A percentile compares a stretch with the other conserved stretches of the same genome.
phyloP scores from a whole-genome alignment of 1,140 invertebrate genomes.

The Apis laboriosa region DNA sequence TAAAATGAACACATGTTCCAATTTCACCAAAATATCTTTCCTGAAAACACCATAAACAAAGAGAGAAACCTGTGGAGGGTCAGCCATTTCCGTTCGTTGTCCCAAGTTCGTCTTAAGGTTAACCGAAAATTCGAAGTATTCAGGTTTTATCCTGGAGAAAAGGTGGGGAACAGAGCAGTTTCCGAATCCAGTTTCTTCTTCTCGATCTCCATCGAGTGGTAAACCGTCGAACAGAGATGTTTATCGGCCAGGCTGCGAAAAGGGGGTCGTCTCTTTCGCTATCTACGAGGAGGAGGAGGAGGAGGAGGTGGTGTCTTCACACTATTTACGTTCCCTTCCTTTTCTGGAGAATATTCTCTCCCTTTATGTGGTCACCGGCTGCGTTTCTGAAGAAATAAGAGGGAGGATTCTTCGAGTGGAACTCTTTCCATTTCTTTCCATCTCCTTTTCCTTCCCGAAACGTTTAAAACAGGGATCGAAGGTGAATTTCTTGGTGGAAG shows the following conservation, averaged over 20 bases:
- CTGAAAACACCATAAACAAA: too few species aligned
- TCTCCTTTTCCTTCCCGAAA: background rate
- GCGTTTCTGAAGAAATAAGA: too few species aligned
- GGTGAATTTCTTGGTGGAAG: background rate
- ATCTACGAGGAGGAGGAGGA: conserved; percentile 1
- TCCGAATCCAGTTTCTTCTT: background rate
- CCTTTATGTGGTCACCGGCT: background rate
- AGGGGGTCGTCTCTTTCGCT: conserved; percentile 47
- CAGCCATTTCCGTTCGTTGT: too few species aligned
- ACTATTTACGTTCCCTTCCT: conserved; percentile 28
- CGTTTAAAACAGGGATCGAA: background rate
- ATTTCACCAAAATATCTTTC: too few species aligned
- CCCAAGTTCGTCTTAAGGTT: too few species aligned
- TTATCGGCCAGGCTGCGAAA: conserved; percentile 45
- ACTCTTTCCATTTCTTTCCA: background rate
- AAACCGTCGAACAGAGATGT: conserved; percentile 29
- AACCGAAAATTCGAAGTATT: too few species aligned
- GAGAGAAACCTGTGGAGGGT: too few species aligned
- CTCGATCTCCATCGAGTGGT: background rate
- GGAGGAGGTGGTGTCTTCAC: conserved; percentile 18
- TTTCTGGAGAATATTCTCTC: background rate
- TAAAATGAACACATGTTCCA: too few species aligned
- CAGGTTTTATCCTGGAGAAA: too few species aligned
- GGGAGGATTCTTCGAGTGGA: background rate
- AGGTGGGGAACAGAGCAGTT: conserved; percentile 24